A percentile compares a stretch with the other conserved stretches of the same genome.
phyloP scores from a whole-genome alignment of 92 coral and sea anemone genomes.

The Zoanthus gigantus region DNA sequence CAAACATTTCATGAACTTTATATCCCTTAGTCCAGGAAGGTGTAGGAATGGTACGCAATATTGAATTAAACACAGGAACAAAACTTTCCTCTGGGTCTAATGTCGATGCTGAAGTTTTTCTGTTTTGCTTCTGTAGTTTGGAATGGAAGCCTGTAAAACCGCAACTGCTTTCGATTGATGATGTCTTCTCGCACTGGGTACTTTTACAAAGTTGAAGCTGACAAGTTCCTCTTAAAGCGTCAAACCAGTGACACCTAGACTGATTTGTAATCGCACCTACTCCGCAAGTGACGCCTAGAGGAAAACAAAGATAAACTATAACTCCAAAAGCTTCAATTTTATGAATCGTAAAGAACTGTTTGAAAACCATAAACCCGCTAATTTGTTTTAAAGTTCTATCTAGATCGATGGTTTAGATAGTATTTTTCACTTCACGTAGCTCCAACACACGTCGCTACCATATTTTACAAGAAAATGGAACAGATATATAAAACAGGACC shows the following conservation, averaged over 20 bases:
- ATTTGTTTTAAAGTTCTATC: too few relatives aligned
- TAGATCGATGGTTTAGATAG: too few relatives aligned
- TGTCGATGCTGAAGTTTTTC: conserved; percentile 14
- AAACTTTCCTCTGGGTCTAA: background rate
- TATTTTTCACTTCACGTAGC: too few relatives aligned
- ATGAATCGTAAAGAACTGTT: too few relatives aligned
- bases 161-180: background rate
- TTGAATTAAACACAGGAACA: background rate
- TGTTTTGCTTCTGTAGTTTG: conserved; percentile 26
- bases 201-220: background rate
- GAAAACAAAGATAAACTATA: background rate
- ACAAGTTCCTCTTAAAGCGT: background rate
- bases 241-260: conserved; percentile 17
- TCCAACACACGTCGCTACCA: too few relatives aligned
- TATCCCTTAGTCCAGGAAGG: conserved; percentile 26
- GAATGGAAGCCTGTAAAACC: conserved; percentile 19
- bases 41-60: background rate
- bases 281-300: background rate
- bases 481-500: too few relatives aligned
- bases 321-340: background rate
- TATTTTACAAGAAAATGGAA: too few relatives aligned
- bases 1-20: conserved; percentile 2
- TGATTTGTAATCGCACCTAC: background rate
- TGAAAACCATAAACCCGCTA: too few relatives aligned
- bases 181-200: background rate